phyloP scores from a whole-genome alignment of 2,113 vertebrate species.

The Sialia sialis region DNA sequence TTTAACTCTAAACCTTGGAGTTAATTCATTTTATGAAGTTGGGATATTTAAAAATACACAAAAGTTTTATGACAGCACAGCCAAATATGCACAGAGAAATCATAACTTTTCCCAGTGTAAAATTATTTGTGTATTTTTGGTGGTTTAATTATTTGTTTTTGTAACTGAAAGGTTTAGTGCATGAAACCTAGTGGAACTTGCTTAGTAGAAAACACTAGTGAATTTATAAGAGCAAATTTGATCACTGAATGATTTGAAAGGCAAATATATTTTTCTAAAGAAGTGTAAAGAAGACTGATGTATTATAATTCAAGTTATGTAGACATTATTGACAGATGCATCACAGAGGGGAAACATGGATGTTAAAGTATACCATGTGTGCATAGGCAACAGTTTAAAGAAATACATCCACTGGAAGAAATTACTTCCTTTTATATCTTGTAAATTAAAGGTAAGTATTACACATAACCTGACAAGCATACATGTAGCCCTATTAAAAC shows the following conservation, averaged over 20 bases:
- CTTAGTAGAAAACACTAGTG: not conserved
- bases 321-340: not conserved
- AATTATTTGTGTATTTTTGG: not conserved
- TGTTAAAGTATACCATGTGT: not conserved
- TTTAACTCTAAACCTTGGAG: not conserved
- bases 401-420: not conserved
- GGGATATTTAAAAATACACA: not conserved
- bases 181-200: not conserved
- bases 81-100: not conserved
- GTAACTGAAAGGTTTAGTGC: not conserved
- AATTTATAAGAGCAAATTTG: not conserved
- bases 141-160: not conserved
- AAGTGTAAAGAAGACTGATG: not conserved
- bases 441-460: not conserved
- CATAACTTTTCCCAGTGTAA: not conserved
- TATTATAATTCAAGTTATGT: not conserved
- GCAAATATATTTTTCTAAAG: not conserved
- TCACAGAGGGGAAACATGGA: not conserved
- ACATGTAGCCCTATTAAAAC: not conserved
- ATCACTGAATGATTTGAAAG: not conserved
- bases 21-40: not conserved
- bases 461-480: not conserved
- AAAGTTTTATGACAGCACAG: not conserved
- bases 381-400: not conserved
- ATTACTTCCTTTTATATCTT: not conserved